Evolutionary conservation across 2,113 vertebrate genomes (phyloP), one percentile per base, ranked within the genome.

Genomic region (Tor tambroides): DNA sequence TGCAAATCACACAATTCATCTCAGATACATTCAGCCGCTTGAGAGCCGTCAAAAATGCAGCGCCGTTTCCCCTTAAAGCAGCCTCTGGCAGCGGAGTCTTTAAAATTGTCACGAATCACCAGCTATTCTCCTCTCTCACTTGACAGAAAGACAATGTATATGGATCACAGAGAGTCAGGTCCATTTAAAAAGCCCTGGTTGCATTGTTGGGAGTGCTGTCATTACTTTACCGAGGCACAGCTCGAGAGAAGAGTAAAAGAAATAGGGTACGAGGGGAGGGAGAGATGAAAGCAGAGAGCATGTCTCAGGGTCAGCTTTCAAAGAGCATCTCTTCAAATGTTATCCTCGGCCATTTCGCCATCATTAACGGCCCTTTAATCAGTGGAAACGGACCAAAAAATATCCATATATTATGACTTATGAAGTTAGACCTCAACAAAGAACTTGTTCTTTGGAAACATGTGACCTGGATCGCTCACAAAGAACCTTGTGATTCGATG

Each of bases 351-450:
- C 91, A 87, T 92, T 93, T 94, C 87, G 61, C 91, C 90, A 71
- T 91, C 93, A 92, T 92, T 84, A 93, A 83, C 91, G 87, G 88
- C 90, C 90, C 94, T 94, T 94, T 94, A 94, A 95, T 95, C 94
- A 94, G 91, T 87, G 74, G 69, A 61, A 74, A 65, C 30, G 23
- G 89, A 93, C 88, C 65, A 65, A 75, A 72, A 49, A 17, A 61
- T 28, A 32, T 8, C 19, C 59, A 78, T 77, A 38, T 67, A 78
- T 77, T 78, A 61, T 28, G 77, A 80, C 35, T 43, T 77, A 71
- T 19, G 26, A 59, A 71, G 14, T 71, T 43, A 43, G 79, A 72
- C 17, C 41, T 75, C 69, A 67, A 85, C 61, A 85, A 80, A 80
- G 67, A 83, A 30, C 26, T 88, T 30, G 35, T 76, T 85, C 79